Evolutionary conservation across 2,797 vertebrate species (phyloP).

Genomic region (Sebastes taczanowskii): DNA sequence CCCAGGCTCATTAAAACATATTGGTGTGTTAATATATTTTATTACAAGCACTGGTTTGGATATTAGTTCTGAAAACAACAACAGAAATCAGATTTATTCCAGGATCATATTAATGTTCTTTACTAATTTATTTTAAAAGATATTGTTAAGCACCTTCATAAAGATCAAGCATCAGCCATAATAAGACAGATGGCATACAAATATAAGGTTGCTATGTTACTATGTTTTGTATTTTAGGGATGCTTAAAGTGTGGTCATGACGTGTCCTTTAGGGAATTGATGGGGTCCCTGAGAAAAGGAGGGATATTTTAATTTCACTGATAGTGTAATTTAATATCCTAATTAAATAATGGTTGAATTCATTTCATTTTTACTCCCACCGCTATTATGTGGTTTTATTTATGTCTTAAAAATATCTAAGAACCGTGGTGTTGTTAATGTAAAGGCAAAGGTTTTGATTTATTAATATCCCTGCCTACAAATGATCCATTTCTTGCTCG

Average conservation of each 20-base stretch:
- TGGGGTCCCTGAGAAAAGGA: not conserved
- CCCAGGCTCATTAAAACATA: conserved; percentile 6
- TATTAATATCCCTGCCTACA: not conserved
- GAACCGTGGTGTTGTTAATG: not conserved
- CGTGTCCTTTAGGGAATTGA: not conserved
- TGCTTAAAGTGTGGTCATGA: not conserved
- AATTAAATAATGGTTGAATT: not conserved
- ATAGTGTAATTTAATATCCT: not conserved
- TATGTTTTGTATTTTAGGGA: not conserved
- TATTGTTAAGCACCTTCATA: not conserved
- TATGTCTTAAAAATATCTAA: not conserved
- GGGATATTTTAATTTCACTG: not conserved
- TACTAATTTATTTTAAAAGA: not conserved
- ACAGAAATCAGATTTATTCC: not conserved
- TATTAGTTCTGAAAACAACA: not conserved
- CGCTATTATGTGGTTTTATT: not conserved
- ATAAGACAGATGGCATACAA: not conserved
- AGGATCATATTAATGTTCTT: not conserved
- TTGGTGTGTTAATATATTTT: too few relatives aligned
- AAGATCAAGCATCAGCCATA: not conserved
- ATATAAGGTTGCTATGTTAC: not conserved
- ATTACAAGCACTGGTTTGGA: not conserved
- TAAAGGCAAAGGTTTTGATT: not conserved
- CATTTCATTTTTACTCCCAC: not conserved
- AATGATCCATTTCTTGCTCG: not conserved